Percentiles rank a stretch among this genome's conserved stretches.
Conservation (phyloP, 1,140 invertebrate species). For the Pogonomyrmex californicus region DNA sequence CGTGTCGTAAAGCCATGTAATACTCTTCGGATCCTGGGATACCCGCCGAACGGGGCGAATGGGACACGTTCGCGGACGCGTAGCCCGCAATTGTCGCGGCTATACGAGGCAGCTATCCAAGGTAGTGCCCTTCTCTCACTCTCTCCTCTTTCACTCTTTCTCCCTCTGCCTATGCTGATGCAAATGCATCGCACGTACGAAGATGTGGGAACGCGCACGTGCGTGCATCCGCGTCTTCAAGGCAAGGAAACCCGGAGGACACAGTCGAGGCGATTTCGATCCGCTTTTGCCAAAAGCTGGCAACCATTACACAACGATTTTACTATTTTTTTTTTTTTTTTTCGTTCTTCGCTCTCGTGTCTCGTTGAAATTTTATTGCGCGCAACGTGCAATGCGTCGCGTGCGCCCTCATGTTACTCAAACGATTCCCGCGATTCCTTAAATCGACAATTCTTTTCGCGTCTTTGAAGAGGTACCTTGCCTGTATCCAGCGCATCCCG, state of each 20-base stretch:
- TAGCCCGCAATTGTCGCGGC: conserved; percentile 78
- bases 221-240: conserved; percentile 30
- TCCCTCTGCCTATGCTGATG: background rate
- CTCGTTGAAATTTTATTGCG: background rate
- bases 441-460: background rate
- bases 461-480: background rate
- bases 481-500: background rate
- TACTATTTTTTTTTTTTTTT: background rate
- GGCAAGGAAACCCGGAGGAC: conserved; percentile 9
- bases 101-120: conserved; percentile 64
- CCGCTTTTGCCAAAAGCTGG: background rate
- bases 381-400: background rate
- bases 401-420: background rate
- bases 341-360: background rate
- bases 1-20: conserved; percentile 74
- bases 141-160: background rate
- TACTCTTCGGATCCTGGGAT: conserved; percentile 75
- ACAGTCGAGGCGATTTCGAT: conserved; percentile 14
- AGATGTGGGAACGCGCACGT: conserved; percentile 59
- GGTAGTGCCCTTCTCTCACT: background rate
- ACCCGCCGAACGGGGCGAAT: conserved; percentile 73
- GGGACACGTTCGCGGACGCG: conserved; percentile 77
- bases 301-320: background rate
- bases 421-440: background rate
- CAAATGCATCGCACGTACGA: conserved; percentile 54